These are phyloP conservation scores for Neostethus bicornis DNA, from an alignment of 2,797 vertebrate genomes.

Conservation along the genomic window DNA sequence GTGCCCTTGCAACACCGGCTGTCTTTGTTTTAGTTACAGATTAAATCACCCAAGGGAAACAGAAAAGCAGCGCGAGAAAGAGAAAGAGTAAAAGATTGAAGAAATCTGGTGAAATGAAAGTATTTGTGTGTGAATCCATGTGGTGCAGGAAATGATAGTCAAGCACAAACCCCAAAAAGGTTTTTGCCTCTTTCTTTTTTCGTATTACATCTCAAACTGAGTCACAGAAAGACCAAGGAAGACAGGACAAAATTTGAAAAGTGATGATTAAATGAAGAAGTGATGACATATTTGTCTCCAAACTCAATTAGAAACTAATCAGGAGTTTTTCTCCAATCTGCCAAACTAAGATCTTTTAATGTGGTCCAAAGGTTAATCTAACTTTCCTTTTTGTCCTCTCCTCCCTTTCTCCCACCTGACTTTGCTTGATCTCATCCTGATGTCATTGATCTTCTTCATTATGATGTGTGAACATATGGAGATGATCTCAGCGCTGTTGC, in stretches of 20 bases:
- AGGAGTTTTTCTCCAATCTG: constrained; percentile 1
- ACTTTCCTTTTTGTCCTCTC: constrained; percentile 2
- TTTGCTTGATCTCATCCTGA: constrained; percentile 74
- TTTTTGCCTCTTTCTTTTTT: constrained; percentile 16
- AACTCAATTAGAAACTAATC: background rate
- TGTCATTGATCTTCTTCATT: constrained; percentile 68
- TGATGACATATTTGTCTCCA: constrained; percentile 8
- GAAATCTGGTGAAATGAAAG: constrained; percentile 36
- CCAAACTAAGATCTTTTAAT: constrained; percentile 19
- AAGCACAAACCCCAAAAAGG: constrained; percentile 34
- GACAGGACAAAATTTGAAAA: constrained; percentile 50
- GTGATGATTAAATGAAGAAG: constrained; percentile 56
- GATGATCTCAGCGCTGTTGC: constrained; percentile 82
- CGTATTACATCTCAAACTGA: constrained; percentile 35
- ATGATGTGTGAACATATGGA: constrained; percentile 81
- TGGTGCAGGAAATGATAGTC: constrained; percentile 41
- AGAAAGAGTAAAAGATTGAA: constrained; percentile 5
- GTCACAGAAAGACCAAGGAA: constrained; percentile 12
- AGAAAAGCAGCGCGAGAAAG: constrained; percentile 32
- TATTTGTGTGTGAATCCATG: constrained; percentile 20
- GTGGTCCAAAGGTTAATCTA: constrained; percentile 18
- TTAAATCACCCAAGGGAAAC: constrained; percentile 67
- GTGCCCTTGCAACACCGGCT: constrained; percentile 57
- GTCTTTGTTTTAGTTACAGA: constrained; percentile 78
- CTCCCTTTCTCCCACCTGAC: constrained; percentile 29